These are phyloP conservation scores for Adoxophyes honmai DNA, from an alignment of 1,140 invertebrate species.

Conservation along the genomic window DNA sequence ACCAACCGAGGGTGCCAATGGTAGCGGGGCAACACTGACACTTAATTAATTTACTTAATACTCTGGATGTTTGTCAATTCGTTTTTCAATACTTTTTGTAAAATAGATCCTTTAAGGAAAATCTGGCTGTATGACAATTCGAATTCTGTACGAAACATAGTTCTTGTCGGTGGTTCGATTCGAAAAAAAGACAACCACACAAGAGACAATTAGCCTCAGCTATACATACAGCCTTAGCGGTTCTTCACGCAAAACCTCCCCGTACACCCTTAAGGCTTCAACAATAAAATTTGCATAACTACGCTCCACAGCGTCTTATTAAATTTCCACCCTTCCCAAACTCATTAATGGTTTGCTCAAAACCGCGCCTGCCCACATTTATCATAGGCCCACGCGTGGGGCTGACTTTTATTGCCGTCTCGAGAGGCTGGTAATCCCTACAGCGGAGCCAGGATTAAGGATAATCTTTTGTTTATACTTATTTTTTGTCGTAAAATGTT, in stretches of 20 bases:
- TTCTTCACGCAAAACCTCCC: not conserved
- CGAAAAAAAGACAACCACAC: too few species aligned
- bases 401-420: slow-evolving; percentile 8
- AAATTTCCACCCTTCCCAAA: slow-evolving; percentile 71
- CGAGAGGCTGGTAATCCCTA: slow-evolving; percentile 7
- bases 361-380: slow-evolving; percentile 39
- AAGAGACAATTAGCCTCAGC: too few species aligned
- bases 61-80: too few species aligned
- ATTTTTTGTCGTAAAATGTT: slow-evolving; percentile 4
- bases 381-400: slow-evolving; percentile 8
- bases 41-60: too few species aligned
- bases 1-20: too few species aligned
- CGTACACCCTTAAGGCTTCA: slow-evolving; percentile 56
- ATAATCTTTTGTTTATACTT: slow-evolving; percentile 15
- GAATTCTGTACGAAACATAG: too few species aligned
- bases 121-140: too few species aligned
- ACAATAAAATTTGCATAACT: slow-evolving; percentile 76
- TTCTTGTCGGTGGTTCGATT: too few species aligned
- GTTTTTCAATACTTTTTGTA: too few species aligned
- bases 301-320: slow-evolving; percentile 69
- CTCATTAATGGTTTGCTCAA: slow-evolving; percentile 72
- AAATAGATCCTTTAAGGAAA: too few species aligned
- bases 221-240: not conserved
- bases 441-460: slow-evolving; percentile 7
- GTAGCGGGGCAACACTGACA: too few species aligned